Percentiles rank a stretch among this genome's conserved stretches.
Evolutionary conservation across 2,888 invertebrate species (phyloP).

Genomic region (Coelogynopora nodosa): DNA sequence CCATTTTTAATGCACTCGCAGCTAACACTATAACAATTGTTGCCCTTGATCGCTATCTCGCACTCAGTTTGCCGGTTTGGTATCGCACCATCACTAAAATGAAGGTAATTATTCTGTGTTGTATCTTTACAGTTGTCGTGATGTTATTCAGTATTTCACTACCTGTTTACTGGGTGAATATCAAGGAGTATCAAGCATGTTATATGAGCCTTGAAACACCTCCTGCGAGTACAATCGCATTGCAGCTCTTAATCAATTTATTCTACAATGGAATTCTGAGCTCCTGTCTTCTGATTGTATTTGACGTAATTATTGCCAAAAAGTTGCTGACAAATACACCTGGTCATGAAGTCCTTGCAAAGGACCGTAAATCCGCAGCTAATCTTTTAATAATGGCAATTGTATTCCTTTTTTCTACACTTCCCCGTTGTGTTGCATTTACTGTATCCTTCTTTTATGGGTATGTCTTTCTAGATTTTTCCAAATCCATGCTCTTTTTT

Average conservation of each 20-base stretch:
- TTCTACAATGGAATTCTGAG: background rate
- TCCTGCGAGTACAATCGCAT: background rate
- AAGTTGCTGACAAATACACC: background rate
- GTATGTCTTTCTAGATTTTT: background rate
- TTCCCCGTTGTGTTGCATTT: background rate
- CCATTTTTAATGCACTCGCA: background rate
- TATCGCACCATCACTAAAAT: background rate
- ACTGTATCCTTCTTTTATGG: background rate
- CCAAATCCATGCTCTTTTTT: background rate
- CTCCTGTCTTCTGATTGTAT: background rate
- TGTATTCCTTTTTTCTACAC: background rate
- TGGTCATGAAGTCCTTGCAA: background rate
- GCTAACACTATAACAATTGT: background rate
- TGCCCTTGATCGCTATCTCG: background rate
- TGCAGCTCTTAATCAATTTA: background rate
- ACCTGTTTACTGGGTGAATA: constrained; percentile 2
- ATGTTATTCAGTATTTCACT: background rate
- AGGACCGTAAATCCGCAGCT: background rate
- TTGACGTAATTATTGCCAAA: background rate
- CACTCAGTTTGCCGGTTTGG: background rate
- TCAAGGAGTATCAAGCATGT: background rate
- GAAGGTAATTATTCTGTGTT: background rate
- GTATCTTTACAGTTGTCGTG: background rate
- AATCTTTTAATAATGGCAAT: background rate
- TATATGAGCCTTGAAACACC: background rate